phyloP scores from a whole-genome alignment of 1,140 invertebrate species.

The Anastrepha ludens region DNA sequence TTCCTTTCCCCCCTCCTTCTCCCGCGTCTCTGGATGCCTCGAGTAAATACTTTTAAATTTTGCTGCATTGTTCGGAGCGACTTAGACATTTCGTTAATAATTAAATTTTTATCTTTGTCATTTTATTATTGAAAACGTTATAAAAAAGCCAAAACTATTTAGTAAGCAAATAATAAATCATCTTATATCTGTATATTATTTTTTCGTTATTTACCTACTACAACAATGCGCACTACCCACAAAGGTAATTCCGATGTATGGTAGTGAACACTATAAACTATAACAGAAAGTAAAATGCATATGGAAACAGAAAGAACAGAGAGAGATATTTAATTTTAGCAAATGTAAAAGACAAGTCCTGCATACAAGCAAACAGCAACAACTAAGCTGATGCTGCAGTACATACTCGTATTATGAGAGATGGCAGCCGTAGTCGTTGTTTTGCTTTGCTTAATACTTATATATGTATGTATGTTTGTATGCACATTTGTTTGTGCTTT shows the following conservation, averaged over 20 bases:
- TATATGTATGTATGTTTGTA: not conserved
- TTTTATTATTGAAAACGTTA: conserved; percentile 31
- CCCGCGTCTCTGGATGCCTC: not conserved
- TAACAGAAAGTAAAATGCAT: not conserved
- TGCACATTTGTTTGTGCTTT: not conserved
- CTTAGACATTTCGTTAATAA: conserved; percentile 29
- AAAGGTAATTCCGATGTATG: not conserved
- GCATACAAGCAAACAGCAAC: too few species aligned
- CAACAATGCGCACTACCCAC: not conserved
- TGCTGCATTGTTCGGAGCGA: conserved; percentile 17
- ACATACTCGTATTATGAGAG: too few species aligned
- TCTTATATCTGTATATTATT: not conserved
- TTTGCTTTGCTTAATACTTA: not conserved
- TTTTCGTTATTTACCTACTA: not conserved
- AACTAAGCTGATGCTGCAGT: too few species aligned
- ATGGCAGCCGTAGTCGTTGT: too few species aligned
- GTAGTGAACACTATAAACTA: not conserved
- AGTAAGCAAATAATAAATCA: not conserved
- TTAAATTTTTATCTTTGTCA: not conserved
- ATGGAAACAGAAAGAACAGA: too few species aligned
- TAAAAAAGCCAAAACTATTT: conserved; percentile 23
- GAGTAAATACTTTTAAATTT: not conserved
- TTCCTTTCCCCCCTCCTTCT: not conserved
- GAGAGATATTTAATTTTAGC: not conserved
- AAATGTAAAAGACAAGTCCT: not conserved